Evolutionary conservation across 2,888 invertebrate genomes (phyloP).

Genomic region (Pterobdella sp.): DNA sequence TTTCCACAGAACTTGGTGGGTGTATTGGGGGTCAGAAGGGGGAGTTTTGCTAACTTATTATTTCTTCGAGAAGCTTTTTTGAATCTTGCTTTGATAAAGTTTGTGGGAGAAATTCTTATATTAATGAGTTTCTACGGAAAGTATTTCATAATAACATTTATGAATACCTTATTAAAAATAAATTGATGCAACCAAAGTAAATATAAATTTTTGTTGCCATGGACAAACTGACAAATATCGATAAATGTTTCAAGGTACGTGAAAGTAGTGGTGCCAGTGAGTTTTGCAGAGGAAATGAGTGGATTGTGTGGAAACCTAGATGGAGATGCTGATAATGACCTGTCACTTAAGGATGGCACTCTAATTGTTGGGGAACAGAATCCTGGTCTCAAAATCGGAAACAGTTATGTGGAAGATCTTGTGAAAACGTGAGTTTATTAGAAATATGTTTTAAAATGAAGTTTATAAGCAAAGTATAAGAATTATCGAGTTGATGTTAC

Average conservation of each 20-base stretch:
- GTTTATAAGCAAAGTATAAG: too few species aligned
- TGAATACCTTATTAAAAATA: too few species aligned
- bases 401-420: constrained; percentile 16
- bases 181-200: too few species aligned
- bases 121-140: too few species aligned
- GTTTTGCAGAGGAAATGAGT: not conserved
- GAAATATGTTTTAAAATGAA: not conserved
- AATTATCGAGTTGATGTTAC: too few species aligned
- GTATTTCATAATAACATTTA: too few species aligned
- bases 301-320: constrained; percentile 17
- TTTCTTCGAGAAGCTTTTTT: too few species aligned
- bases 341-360: not conserved
- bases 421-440: not conserved
- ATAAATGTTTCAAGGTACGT: constrained; percentile 3
- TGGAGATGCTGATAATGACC: not conserved
- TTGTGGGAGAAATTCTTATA: too few species aligned
- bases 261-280: not conserved
- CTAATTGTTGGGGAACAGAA: not conserved
- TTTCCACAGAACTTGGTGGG: constrained; percentile 13
- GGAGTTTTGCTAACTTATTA: too few species aligned
- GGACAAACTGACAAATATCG: too few species aligned
- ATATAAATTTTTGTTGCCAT: too few species aligned
- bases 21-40: not conserved
- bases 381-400: not conserved
- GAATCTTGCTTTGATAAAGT: too few species aligned